Percentiles rank a stretch among this genome's conserved stretches.
phyloP scores from a whole-genome alignment of 2,888 invertebrate genomes.

The Thecocarcelia acutangulata region DNA sequence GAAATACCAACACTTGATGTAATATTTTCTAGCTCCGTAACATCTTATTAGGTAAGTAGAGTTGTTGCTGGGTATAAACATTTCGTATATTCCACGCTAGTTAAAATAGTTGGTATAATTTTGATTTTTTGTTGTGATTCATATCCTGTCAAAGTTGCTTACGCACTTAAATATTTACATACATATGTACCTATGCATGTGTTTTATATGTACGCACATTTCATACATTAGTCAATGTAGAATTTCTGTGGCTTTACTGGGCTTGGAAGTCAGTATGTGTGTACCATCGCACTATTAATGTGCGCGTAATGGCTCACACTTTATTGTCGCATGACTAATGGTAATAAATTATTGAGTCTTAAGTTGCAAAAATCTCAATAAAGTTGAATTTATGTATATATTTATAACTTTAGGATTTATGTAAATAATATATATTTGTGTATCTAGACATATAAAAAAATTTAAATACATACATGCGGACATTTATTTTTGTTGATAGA shows the following conservation, averaged over 20 bases:
- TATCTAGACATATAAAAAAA: too few relatives aligned
- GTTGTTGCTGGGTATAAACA: too few relatives aligned
- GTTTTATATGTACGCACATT: background rate
- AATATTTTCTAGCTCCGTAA: too few relatives aligned
- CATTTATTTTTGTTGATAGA: too few relatives aligned
- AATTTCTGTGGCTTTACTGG: background rate
- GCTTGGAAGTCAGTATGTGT: background rate
- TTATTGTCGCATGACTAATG: constrained; percentile 68
- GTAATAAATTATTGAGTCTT: constrained; percentile 64
- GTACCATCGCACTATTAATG: constrained; percentile 35
- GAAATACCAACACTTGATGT: too few relatives aligned
- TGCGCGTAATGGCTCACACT: constrained; percentile 64
- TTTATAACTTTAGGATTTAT: background rate
- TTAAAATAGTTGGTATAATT: too few relatives aligned
- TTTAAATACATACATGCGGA: too few relatives aligned
- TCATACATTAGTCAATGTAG: background rate
- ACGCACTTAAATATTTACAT: background rate
- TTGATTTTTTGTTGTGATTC: background rate
- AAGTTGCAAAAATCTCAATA: constrained; percentile 5
- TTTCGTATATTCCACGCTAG: too few relatives aligned
- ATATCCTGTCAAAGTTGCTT: too few relatives aligned
- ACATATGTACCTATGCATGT: constrained; percentile 42
- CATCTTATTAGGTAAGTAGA: too few relatives aligned
- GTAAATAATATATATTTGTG: too few relatives aligned
- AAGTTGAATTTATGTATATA: constrained; percentile 16